Conservation (phyloP, 2,888 invertebrate genomes). For the Pristionchus arcanus region DNA sequence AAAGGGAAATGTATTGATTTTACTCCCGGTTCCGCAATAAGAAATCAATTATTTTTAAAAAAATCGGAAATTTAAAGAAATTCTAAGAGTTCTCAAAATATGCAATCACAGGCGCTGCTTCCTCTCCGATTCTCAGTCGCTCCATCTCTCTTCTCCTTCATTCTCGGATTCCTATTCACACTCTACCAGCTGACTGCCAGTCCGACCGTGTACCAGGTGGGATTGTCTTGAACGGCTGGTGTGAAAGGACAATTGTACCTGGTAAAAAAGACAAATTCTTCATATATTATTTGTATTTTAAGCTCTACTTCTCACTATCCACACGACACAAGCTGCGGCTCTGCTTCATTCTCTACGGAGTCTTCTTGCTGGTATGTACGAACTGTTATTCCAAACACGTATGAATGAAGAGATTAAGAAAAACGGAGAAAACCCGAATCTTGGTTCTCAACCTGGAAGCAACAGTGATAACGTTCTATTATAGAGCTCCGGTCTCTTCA, state of each 20-base stretch:
- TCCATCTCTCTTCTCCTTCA: conserved; percentile 54
- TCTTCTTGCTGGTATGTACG: conserved; percentile 63
- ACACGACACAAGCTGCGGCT: conserved; percentile 59
- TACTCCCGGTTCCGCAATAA: no score
- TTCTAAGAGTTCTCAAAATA: no score
- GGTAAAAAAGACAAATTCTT: no score
- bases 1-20: no score
- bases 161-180: conserved; percentile 51
- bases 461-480: neutral
- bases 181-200: conserved; percentile 48
- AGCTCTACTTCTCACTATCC: conserved; percentile 53
- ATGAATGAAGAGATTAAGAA: no score
- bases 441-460: no score
- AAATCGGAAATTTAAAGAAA: no score
- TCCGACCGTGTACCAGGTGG: conserved; percentile 45
- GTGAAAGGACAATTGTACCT: neutral
- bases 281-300: neutral
- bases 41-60: no score
- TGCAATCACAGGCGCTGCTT: conserved; percentile 48
- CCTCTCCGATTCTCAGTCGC: conserved; percentile 53
- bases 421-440: no score
- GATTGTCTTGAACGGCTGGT: neutral
- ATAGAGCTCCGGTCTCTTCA: conserved; percentile 55
- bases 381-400: neutral
- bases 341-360: conserved; percentile 65